Evolutionary conservation across 2,113 vertebrate genomes (phyloP), one percentile per base, ranked within the genome.

Genomic region (Odocoileus virginianus): DNA sequence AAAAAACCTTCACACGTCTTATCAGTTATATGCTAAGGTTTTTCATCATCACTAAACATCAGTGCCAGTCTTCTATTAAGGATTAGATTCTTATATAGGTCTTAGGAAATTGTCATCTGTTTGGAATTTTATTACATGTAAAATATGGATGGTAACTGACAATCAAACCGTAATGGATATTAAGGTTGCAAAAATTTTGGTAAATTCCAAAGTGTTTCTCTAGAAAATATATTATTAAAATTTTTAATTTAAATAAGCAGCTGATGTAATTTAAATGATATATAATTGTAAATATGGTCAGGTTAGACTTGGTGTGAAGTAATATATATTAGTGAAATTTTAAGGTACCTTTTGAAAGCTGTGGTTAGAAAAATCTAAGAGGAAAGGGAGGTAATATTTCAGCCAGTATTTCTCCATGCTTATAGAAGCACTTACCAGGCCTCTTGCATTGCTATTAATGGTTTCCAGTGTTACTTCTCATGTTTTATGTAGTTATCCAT

Each of bases 31-130:
- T 67, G 87, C 54, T 61, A 79, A 90, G 43, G 88, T 92, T 95
- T 96, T 94, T 83, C 55, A 79, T 98, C 74, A 40, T 95, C 79
- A 60, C 97, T 96, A 94, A 97, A 57, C 67, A 83, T 89, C 86
- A 87, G 57, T 64, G 45, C 2, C 58, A 92, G 43, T 79, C 47
- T 85, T 88, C 74, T 85, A 83, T 58, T 74, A 91, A 67, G 78
- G 52, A 83, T 79, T 57, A 96, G 33, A 82, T 36, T 92, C 52
- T 71, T 92, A 36, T n/a, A 57, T 36, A 94, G n/a, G 45, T 27
- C 71, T 78, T 82, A 76, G 16, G n/a, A 83, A 87, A 92, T 64
- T 86, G 21, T 94, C 55, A 81, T 54, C 40, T 91, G 36, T 58
- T 84, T 3, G 89, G 94, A 47, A 91, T 97, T 97, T 95, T 30